Percentiles rank a stretch among this genome's conserved stretches.
These are phyloP conservation scores for Acleris cristana DNA, from an alignment of 2,888 invertebrate species.

Conservation along the genomic window DNA sequence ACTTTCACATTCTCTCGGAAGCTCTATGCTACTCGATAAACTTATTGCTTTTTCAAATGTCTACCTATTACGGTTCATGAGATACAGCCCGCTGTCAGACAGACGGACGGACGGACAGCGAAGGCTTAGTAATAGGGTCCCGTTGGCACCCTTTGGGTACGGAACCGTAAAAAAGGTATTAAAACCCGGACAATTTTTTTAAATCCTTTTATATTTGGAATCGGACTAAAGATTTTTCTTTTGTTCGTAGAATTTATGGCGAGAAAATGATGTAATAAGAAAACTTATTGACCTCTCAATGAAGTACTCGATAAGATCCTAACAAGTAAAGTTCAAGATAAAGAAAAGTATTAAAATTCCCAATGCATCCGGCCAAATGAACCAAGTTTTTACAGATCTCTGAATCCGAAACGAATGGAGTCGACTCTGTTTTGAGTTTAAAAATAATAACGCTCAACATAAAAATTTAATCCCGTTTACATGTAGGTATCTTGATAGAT, in stretches of 20 bases:
- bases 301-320: constrained; percentile 61
- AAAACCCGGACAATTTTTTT: too few species aligned
- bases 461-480: too few species aligned
- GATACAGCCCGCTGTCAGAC: too few species aligned
- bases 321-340: constrained; percentile 75
- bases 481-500: neutral
- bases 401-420: constrained; percentile 54
- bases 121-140: too few species aligned
- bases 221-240: neutral
- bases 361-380: constrained; percentile 80
- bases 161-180: too few species aligned
- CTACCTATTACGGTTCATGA: too few species aligned
- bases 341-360: constrained; percentile 80
- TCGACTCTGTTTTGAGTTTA: constrained; percentile 25
- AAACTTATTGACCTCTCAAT: constrained; percentile 48
- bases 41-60: too few species aligned
- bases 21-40: too few species aligned
- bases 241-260: constrained; percentile 38
- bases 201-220: too few species aligned
- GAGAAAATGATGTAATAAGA: constrained; percentile 40
- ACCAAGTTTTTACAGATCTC: constrained; percentile 77
- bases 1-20: too few species aligned
- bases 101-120: too few species aligned
- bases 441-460: neutral
- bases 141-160: too few species aligned